Base-by-base conservation (phyloP, 2,113 vertebrate genomes). In the Donacobius atricapilla region DNA sequence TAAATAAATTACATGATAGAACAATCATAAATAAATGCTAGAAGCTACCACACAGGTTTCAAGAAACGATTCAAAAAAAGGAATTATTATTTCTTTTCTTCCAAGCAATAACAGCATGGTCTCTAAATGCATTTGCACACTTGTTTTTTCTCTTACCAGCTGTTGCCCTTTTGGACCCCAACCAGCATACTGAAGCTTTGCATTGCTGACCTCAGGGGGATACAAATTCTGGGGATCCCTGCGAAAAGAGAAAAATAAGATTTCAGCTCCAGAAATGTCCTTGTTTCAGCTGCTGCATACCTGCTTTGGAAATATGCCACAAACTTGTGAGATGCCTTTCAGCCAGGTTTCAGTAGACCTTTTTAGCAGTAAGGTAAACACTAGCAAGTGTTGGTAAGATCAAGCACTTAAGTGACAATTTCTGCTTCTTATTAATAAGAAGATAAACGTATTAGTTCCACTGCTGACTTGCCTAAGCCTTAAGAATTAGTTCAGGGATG, bases 111-210 rank as follows among this genome's bases (percentile, higher is more conserved):
- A 14, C 39, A 71, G 18, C 28, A 81, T 30, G 22, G 17, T 47
- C 31, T 80, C 60, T 73, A 84, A 82, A 84, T 35, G n/a, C 24
- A 77, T 82, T 96, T 83, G 37, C 19, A 92, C 37, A 48, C 25
- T 89, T 50, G 4, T 47, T 60, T 5, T 60, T 94, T 83, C 98
- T 86, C 98, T 99, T 98, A 99, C 99, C 99, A 99, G 98, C 92
- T 99, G 99, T 95, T 99, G 99, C 58, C 99, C 99, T 90, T 98
- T 98, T 4, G 99, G 99, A 35, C 99, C 99, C 99, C 99, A 99
- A 93, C 99, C 99, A 8, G 99, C 99, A 13, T 98, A 99, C 95
- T 99, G 99, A 88, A 99, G 99, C 86, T 99, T 98, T 81, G 98
- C 98, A 10, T 99, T 99, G 93, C 98, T 98, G 94, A 99, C 99